Base-by-base conservation (phyloP, 2,113 vertebrate species). In the Sakesphorus luctuosus region DNA sequence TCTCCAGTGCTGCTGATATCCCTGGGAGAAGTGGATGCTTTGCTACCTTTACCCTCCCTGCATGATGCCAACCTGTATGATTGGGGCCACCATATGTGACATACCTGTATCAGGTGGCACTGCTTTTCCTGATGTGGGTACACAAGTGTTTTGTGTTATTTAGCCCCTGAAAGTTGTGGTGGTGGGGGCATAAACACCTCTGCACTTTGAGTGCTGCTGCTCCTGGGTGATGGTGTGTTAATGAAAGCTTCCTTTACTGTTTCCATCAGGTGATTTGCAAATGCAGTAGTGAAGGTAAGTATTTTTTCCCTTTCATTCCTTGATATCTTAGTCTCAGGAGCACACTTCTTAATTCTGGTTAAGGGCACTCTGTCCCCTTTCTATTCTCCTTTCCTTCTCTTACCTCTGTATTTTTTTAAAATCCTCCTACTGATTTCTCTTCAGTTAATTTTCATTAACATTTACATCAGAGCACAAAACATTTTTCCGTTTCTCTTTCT, bases 221-320 rank as follows among this genome's bases (percentile, higher is more conserved):
- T 81, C n/a, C 47, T 33, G 23, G 5, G 23, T 36, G 25, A 8
- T 28, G 14, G 9, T 68, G 8, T 73, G 17, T 44, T 97, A 74
- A 92, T 0, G 10, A 74, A 83, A 31, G 25, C 53, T 95, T 89
- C 63, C 43, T 69, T 86, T 91, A 11, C 31, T 75, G 76, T 87
- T 95, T 73, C n/a, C 56, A n/a, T 90, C 96, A 99, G 98, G 90
- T 97, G 58, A 97, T 98, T 95, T 98, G 97, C 94, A 98, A 82
- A 68, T 96, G 86, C 56, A 97, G 96, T 28, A 78, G 15, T 55
- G 95, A 98, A 98, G 98, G 98, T 99, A 81, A 88, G 98, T 97
- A 28, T 44, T 67, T 40, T 35, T 84, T 79, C 9, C 20, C 35
- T 75, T 90, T 6, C 0, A 0, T 93, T 78, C 7, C 25, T 84